Base-by-base conservation (phyloP, 2,113 vertebrate genomes). In the Tragelaphus strepsiceros region DNA sequence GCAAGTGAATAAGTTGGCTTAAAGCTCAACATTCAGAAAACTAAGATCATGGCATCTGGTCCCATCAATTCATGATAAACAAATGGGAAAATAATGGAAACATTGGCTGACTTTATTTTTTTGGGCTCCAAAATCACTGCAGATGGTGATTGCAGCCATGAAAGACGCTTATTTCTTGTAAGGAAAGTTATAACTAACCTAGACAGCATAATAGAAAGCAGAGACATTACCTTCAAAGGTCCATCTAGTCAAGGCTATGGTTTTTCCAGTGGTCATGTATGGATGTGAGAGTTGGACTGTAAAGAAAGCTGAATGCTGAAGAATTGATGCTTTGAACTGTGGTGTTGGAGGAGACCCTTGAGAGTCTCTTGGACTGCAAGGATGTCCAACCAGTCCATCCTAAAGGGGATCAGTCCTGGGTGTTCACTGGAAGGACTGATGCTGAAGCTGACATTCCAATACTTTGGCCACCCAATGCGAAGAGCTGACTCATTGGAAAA, bases 391-490 rank as follows among this genome's bases (percentile, higher is more conserved):
- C 19, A 71, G n/a, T 35, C 5, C 9, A 22, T 71, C n/a, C 64
- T 71, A 71, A 35, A 71, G 64, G 64, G 35, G 1, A 35, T 22
- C 9, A 71, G 19, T 71, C 67, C 67, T 71, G n/a, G 0, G n/a
- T 71, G 17, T 71, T 35, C 67, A 22, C 35, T 22, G 67, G 67
- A 71, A 71, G n/a, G n/a, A 35, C 67, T 71, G 67, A 71, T 22
- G n/a, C 19, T 71, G n/a, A 35, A 35, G n/a, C 64, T 67, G n/a
- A 35, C 21, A 71, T 2, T 35, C n/a, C 19, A 71, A 71, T 35
- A 12, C 2, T 71, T 71, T 22, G n/a, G 9, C 5, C n/a, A 12
- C n/a, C 9, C n/a, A 10, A 3, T 35, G 9, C 0, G 0, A 71
- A 71, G 2, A 35, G 9, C 4, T 71, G 67, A 71, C n/a, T 35